Conservation (phyloP, 2,113 vertebrate species). For the Erinaceus europaeus region DNA sequence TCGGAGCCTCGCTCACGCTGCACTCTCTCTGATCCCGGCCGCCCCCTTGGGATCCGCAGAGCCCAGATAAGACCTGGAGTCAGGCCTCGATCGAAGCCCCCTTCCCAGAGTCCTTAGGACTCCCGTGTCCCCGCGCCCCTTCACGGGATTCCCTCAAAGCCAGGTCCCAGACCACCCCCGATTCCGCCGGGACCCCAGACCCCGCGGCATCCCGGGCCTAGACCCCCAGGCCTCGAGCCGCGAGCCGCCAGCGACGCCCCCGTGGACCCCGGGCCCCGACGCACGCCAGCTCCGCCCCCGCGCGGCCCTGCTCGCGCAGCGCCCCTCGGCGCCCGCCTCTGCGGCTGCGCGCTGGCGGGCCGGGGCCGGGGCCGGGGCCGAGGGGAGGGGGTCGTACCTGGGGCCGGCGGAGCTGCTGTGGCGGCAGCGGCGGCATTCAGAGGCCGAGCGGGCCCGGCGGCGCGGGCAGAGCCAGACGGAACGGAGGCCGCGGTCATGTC, state of each 20-base stretch:
- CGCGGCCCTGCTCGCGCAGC: neutral
- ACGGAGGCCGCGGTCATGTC: conserved; percentile 71
- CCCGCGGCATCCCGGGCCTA: neutral
- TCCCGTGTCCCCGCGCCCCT: neutral
- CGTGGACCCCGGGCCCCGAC: neutral
- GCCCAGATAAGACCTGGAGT: no score
- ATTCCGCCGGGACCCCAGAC: neutral
- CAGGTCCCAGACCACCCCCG: no score
- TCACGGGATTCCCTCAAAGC: neutral
- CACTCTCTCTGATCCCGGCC: no score
- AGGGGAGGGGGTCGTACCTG: conserved; percentile 63
- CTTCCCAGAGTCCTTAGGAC: no score
- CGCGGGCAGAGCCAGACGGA: conserved; percentile 13
- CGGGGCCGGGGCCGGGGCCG: conserved; percentile 33
- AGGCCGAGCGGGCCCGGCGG: neutral
- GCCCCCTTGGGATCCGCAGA: no score
- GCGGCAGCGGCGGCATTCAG: neutral
- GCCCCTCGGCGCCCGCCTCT: conserved; percentile 46
- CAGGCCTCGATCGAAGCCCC: no score
- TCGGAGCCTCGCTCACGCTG: no score
- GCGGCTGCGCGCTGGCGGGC: conserved; percentile 68
- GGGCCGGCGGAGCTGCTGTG: conserved; percentile 50
- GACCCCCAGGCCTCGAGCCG: no score
- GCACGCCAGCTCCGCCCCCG: neutral
- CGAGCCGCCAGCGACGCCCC: neutral